Evolutionary conservation across 2,113 vertebrate species (phyloP).

Genomic region (Trichechus manatus): DNA sequence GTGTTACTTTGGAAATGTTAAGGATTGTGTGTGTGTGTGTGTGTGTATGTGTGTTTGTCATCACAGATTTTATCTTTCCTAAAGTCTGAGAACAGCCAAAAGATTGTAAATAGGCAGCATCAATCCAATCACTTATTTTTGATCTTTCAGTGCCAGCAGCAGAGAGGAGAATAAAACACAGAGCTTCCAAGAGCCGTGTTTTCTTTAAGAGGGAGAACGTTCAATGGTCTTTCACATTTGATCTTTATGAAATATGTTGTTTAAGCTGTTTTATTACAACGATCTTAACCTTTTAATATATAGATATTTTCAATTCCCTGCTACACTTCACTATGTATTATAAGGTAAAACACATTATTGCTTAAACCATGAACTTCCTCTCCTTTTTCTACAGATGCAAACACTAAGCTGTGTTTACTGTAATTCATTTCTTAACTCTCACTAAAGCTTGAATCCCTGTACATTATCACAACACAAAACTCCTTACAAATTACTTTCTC

Average conservation of each 20-base stretch:
- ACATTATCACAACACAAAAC: constrained; percentile 58
- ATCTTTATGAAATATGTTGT: constrained; percentile 38
- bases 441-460: constrained; percentile 56
- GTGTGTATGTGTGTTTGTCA: background rate
- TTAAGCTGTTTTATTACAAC: background rate
- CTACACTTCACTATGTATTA: background rate
- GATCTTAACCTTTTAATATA: background rate
- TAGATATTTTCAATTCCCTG: constrained; percentile 27
- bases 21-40: background rate
- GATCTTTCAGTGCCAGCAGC: background rate
- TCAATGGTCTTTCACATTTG: background rate
- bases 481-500: constrained; percentile 65
- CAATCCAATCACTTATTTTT: background rate
- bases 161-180: constrained; percentile 36
- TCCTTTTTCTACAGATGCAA: constrained; percentile 36
- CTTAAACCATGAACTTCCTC: constrained; percentile 21
- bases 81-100: background rate
- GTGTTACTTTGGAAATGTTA: constrained; percentile 30
- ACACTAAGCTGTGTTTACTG: constrained; percentile 33
- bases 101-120: background rate
- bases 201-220: background rate
- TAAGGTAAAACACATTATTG: background rate
- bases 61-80: background rate
- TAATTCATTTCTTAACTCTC: constrained; percentile 62
- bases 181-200: background rate